A percentile compares a stretch with the other conserved stretches of the same genome.
phyloP scores from a whole-genome alignment of 2,113 vertebrate species.

The Ibidorhyncha struthersii region DNA sequence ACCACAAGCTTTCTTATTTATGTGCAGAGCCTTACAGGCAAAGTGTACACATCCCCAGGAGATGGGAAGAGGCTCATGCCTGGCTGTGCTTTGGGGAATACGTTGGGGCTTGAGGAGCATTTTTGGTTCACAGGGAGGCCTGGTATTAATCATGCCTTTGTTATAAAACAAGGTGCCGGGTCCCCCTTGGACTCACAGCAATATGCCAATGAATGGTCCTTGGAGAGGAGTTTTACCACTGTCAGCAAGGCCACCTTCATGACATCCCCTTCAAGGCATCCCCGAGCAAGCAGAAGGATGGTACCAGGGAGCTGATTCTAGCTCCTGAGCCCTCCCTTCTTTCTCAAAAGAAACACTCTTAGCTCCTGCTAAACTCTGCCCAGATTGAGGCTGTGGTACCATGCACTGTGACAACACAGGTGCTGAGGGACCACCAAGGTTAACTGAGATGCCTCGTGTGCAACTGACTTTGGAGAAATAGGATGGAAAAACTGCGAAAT shows the following conservation, averaged over 20 bases:
- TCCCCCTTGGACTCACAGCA: background rate
- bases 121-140: background rate
- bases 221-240: background rate
- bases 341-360: background rate
- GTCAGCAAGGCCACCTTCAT: background rate
- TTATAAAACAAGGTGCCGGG: background rate
- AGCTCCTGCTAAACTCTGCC: background rate
- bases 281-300: background rate
- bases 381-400: background rate
- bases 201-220: background rate
- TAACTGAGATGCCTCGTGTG: background rate
- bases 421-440: background rate
- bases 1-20: background rate
- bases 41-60: background rate
- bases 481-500: background rate
- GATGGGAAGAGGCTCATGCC: background rate
- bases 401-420: fast-evolving
- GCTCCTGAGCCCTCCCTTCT: background rate
- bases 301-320: background rate
- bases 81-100: background rate
- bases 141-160: background rate
- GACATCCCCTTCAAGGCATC: too few relatives aligned
- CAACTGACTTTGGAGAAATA: background rate
- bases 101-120: background rate
- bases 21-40: background rate